Evolutionary conservation across 2,888 invertebrate species (phyloP).

Genomic region (Theodoxus fluviatilis): DNA sequence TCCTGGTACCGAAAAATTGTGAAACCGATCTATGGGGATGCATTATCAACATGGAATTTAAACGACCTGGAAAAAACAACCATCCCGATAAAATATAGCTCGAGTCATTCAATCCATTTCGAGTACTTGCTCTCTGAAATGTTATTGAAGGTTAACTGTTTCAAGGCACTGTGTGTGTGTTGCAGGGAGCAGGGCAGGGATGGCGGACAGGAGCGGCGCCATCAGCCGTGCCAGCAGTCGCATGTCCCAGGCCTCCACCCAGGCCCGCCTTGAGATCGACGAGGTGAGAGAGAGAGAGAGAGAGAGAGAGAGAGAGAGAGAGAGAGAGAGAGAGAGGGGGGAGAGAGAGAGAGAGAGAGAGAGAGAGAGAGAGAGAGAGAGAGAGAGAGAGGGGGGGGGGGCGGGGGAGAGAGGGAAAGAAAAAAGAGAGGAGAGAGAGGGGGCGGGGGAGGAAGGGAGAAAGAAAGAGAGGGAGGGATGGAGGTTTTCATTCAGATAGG

Average conservation of each 20-base stretch:
- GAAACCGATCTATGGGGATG: no score
- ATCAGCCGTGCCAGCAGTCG: slow-evolving; percentile 49
- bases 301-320: slow-evolving; percentile 18
- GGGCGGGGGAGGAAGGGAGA: no score
- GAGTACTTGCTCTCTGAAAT: no score
- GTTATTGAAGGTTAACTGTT: neutral
- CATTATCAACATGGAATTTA: neutral
- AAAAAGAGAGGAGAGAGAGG: no score
- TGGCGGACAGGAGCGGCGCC: slow-evolving; percentile 42
- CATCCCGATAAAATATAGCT: no score
- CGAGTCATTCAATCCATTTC: no score
- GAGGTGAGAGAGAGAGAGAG: slow-evolving; percentile 45
- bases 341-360: slow-evolving; percentile 24
- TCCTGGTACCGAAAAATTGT: no score
- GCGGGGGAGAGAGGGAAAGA: neutral
- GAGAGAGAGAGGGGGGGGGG: slow-evolving; percentile 1
- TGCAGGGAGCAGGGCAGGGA: slow-evolving; percentile 54
- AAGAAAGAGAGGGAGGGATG: no score
- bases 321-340: slow-evolving; percentile 19
- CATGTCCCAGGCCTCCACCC: slow-evolving; percentile 54
- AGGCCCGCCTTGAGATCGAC: slow-evolving; percentile 60
- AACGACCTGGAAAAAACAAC: no score
- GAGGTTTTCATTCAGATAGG: no score
- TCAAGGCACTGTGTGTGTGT: neutral
- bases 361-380: slow-evolving; percentile 23